phyloP scores from a whole-genome alignment of 2,797 vertebrate genomes.

The Clarias fuscus region DNA sequence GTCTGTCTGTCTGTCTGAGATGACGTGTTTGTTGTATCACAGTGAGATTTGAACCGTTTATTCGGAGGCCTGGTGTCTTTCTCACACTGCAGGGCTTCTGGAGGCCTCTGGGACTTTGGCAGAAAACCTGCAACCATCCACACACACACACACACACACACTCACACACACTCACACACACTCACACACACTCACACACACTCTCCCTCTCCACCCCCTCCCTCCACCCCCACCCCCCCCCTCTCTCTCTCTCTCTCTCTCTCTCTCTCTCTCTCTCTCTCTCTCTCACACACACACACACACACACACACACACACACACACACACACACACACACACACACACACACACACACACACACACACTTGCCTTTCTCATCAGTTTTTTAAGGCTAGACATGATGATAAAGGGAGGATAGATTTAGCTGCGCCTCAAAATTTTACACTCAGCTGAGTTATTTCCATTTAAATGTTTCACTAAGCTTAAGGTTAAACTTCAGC shows the following conservation, averaged over 20 bases:
- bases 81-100: slow-evolving; percentile 71
- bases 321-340: background rate
- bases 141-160: background rate
- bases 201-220: too few relatives aligned
- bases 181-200: background rate
- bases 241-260: background rate
- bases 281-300: background rate
- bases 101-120: slow-evolving; percentile 68
- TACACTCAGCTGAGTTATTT: background rate
- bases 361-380: background rate
- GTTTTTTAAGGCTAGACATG: slow-evolving; percentile 4
- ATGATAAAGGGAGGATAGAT: background rate
- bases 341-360: background rate
- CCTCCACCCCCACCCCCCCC: background rate
- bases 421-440: background rate
- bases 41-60: slow-evolving; percentile 28
- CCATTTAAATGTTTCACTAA: background rate
- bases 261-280: too few relatives aligned
- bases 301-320: background rate
- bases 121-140: slow-evolving; percentile 41
- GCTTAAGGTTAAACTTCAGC: background rate
- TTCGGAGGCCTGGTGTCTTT: slow-evolving; percentile 61
- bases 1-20: slow-evolving; percentile 7
- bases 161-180: background rate
- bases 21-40: slow-evolving; percentile 31